Conservation (phyloP, 2,113 vertebrate species). For the Cottus gobio region DNA sequence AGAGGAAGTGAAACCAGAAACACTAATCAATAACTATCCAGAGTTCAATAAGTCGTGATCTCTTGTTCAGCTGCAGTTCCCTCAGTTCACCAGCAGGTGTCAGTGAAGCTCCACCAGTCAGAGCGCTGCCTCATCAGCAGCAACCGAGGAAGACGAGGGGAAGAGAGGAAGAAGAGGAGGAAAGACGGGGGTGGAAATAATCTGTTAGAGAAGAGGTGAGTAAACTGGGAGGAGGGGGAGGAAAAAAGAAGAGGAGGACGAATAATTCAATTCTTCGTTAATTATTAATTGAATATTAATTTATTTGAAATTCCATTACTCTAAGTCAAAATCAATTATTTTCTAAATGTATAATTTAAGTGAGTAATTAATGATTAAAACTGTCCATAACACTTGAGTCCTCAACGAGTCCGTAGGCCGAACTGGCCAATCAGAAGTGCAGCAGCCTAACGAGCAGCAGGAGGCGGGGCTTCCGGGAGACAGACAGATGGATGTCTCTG, state of each 20-base stretch:
- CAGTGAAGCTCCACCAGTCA: slow-evolving; percentile 36
- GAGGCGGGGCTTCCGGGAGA: slow-evolving; percentile 26
- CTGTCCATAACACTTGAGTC: no score
- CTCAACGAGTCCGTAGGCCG: slow-evolving; percentile 14
- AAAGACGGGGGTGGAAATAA: no score
- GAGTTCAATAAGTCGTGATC: not conserved
- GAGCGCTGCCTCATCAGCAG: not conserved
- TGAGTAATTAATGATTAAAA: not conserved
- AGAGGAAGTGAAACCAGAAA: not conserved
- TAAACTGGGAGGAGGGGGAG: not conserved
- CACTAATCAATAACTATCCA: not conserved
- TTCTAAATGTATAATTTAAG: not conserved
- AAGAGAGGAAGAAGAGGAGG: not conserved
- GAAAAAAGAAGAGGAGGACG: not conserved
- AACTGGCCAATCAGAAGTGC: slow-evolving; percentile 47
- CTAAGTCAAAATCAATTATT: not conserved
- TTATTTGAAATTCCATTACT: not conserved
- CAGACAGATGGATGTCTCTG: slow-evolving; percentile 8
- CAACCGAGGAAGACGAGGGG: not conserved
- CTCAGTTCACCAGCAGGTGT: not conserved
- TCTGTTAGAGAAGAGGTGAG: no score
- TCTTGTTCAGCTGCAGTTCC: slow-evolving; percentile 13
- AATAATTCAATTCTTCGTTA: not conserved
- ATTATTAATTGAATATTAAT: not conserved
- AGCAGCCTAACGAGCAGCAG: slow-evolving; percentile 28